Base-by-base conservation (phyloP, 2,888 invertebrate genomes). In the Thereva unica region DNA sequence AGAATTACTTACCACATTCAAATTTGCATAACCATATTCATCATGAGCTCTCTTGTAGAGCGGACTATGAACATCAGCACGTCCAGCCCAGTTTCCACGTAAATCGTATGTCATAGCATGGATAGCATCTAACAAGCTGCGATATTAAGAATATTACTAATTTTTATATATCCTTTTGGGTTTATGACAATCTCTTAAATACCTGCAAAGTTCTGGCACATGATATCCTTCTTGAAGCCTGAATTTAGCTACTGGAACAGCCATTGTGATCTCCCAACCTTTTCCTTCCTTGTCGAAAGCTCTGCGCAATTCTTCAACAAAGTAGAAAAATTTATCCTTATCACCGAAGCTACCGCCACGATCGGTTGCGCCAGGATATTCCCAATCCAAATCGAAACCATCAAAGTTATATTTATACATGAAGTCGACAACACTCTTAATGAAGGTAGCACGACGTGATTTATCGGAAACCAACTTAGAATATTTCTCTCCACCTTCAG, bases 381-480 rank as follows among this genome's bases (percentile, higher is more conserved):
- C 94, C 93, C 94, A 94, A 76, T 94, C 93, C 74, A 93, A 83
- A 76, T 94, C 93, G 74, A 94, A 87, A 0, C 93, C 93, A 75
- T 93, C 93, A 72, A 94, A 94, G 35, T 85, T 82, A 76, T 92
- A 93, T 74, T 87, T 83, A 61, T 88, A 83, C 83, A 94, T 85
- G 76, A 91, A 92, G 71, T 85, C 88, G 55, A 93, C 87, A 59
- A 92, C 86, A 75, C 91, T 92, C 54, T 81, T 82, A 70, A 94
- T 89, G 76, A 94, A 93, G 2, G 85, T 81, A 74, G 85, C 85
- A 59, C 94, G 84, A 23, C 86, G 83, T 61, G 85, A 83, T 74
- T 89, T 89, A 53, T 87, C 84, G 0, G 88, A 85, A 0, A 91
- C 92, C 87, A 95, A 88, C 57, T 85, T 84, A 0, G 94, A 94